Conservation (phyloP, 2,113 vertebrate genomes). For the Xiphophorus hellerii region DNA sequence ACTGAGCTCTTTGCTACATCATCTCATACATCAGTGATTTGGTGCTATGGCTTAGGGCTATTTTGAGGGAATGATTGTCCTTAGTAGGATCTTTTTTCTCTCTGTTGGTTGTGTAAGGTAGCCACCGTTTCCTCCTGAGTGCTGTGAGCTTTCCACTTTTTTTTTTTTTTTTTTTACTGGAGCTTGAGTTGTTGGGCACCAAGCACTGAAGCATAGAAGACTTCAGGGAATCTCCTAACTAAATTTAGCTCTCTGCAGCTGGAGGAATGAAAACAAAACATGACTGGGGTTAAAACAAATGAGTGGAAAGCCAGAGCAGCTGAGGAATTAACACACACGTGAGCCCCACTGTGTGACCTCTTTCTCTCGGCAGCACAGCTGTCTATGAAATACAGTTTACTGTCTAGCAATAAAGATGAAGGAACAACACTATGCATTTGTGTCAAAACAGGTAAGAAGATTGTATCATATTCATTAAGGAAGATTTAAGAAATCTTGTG, state of each 20-base stretch:
- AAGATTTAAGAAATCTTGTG: background rate
- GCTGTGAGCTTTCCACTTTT: slow-evolving; percentile 39
- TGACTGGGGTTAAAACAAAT: slow-evolving; percentile 42
- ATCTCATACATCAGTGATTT: slow-evolving; percentile 14
- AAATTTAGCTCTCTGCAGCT: slow-evolving; percentile 61
- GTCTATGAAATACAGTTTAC: slow-evolving; percentile 33
- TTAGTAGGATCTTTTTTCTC: background rate
- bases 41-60: slow-evolving; percentile 17
- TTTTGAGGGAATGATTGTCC: slow-evolving; percentile 19
- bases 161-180: slow-evolving; percentile 9
- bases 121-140: slow-evolving; percentile 20
- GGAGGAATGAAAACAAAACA: slow-evolving; percentile 49
- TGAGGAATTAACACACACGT: slow-evolving; percentile 46
- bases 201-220: slow-evolving; percentile 40
- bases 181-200: slow-evolving; percentile 20
- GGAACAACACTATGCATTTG: background rate
- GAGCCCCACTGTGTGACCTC: slow-evolving; percentile 41
- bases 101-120: background rate
- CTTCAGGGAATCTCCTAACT: slow-evolving; percentile 58
- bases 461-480: background rate
- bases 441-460: background rate
- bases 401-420: slow-evolving; percentile 16
- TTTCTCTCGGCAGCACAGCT: slow-evolving; percentile 37
- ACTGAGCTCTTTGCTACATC: slow-evolving; percentile 12
- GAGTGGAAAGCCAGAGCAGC: slow-evolving; percentile 54